phyloP scores from a whole-genome alignment of 92 coral and sea anemone genomes.

The Hydrozoanthus gracilis region DNA sequence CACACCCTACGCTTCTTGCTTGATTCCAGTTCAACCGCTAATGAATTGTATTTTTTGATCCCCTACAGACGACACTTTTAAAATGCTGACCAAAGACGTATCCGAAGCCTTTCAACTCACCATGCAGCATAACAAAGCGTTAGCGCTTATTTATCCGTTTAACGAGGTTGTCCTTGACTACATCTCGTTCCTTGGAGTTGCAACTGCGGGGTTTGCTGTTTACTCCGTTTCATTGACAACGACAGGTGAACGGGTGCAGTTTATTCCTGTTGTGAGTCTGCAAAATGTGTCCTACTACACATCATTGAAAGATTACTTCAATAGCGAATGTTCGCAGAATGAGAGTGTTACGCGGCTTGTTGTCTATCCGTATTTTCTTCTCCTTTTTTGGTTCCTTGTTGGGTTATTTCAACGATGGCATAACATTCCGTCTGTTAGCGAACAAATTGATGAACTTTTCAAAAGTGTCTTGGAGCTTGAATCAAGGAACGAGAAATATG shows the following conservation, averaged over 20 bases:
- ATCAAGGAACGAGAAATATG: background rate
- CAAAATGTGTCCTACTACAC: conserved; percentile 10
- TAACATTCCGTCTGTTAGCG: background rate
- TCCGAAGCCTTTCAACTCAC: conserved; percentile 4
- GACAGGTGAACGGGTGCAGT: conserved; percentile 2
- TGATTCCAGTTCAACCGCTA: too few species aligned
- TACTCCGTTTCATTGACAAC: conserved; percentile 1
- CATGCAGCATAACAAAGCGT: background rate
- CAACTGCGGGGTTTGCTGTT: background rate
- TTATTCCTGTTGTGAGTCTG: background rate
- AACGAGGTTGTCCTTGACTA: background rate
- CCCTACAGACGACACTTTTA: background rate
- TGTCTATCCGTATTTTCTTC: background rate
- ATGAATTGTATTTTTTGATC: too few species aligned
- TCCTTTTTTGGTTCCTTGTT: background rate
- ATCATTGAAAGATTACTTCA: conserved; percentile 10
- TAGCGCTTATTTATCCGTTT: background rate
- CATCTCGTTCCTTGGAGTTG: background rate
- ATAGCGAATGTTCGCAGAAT: background rate
- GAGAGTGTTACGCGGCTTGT: background rate
- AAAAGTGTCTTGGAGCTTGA: background rate
- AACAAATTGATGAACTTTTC: background rate
- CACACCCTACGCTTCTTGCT: too few species aligned
- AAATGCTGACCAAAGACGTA: background rate
- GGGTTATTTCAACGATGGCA: conserved; percentile 14